Evolutionary conservation across 2,888 invertebrate genomes (phyloP).

Genomic region (Bimastos eiseni): DNA sequence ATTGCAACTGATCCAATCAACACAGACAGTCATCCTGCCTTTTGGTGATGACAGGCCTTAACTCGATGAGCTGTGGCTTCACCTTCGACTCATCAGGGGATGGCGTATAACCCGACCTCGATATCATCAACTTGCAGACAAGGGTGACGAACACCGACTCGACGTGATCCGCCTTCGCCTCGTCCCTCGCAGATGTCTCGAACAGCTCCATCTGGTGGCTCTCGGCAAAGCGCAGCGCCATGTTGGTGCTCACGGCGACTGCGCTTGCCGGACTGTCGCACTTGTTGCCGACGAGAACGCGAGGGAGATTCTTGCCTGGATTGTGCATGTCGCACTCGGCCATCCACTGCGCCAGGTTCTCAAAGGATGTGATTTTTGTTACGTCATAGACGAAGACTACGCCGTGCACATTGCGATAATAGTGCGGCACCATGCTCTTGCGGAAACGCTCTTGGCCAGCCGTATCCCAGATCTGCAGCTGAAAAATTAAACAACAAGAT

Average conservation of each 20-base stretch:
- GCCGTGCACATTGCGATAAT: conserved; percentile 80
- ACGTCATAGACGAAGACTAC: conserved; percentile 82
- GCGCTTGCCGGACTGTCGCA: conserved; percentile 68
- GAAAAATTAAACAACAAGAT: not conserved
- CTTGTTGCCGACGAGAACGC: conserved; percentile 74
- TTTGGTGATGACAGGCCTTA: conserved; percentile 30
- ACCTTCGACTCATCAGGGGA: conserved; percentile 28
- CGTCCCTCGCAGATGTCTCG: conserved; percentile 79
- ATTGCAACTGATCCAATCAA: not conserved
- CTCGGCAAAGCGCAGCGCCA: conserved; percentile 70
- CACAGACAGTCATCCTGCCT: conserved; percentile 28
- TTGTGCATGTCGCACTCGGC: conserved; percentile 75
- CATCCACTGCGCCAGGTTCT: conserved; percentile 75
- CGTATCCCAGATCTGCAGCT: conserved; percentile 65
- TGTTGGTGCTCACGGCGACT: conserved; percentile 71
- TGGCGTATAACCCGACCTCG: conserved; percentile 29
- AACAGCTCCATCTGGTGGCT: conserved; percentile 74
- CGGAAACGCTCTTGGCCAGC: conserved; percentile 82
- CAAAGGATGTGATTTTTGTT: conserved; percentile 71
- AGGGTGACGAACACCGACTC: conserved; percentile 81
- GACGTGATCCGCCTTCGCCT: conserved; percentile 75
- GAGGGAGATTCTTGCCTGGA: conserved; percentile 69
- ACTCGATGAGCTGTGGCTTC: conserved; percentile 34
- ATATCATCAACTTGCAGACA: conserved; percentile 71
- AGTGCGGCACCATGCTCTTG: conserved; percentile 71